These are phyloP conservation scores for Zosterops borbonicus DNA, from an alignment of 2,113 vertebrate species.

Conservation along the genomic window DNA sequence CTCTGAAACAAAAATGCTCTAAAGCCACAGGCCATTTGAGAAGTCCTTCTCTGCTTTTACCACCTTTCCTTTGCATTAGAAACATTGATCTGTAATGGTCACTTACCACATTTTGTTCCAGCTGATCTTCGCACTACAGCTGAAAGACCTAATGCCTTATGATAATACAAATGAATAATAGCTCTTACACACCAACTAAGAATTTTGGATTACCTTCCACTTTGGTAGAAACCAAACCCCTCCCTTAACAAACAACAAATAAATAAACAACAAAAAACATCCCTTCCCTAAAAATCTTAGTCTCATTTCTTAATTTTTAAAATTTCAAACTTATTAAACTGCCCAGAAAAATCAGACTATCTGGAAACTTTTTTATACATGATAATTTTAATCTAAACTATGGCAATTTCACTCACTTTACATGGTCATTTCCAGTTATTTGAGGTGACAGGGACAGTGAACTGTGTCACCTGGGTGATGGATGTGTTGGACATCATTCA, in stretches of 20 bases:
- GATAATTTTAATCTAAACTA: not conserved
- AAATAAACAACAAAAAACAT: not conserved
- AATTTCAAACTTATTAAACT: not conserved
- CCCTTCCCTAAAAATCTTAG: accelerated
- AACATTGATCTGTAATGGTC: not conserved
- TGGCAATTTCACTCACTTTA: not conserved
- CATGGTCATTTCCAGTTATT: not conserved
- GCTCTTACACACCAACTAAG: not conserved
- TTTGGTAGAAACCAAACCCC: not conserved
- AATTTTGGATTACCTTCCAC: not conserved
- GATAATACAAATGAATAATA: not conserved
- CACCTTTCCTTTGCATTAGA: not conserved
- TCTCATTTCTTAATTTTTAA: not conserved
- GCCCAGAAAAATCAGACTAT: not conserved
- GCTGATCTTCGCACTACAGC: not conserved
- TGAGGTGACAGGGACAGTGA: not conserved
- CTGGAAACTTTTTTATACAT: not conserved
- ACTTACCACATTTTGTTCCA: not conserved
- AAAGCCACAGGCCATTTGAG: not conserved
- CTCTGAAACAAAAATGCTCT: not conserved
- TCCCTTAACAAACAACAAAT: not conserved
- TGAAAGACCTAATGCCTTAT: not conserved
- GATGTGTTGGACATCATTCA: not conserved
- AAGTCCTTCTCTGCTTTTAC: not conserved
- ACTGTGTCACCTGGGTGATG: not conserved